Base-by-base conservation (phyloP, 2,888 invertebrate genomes). In the Sinotaia quadrata region DNA sequence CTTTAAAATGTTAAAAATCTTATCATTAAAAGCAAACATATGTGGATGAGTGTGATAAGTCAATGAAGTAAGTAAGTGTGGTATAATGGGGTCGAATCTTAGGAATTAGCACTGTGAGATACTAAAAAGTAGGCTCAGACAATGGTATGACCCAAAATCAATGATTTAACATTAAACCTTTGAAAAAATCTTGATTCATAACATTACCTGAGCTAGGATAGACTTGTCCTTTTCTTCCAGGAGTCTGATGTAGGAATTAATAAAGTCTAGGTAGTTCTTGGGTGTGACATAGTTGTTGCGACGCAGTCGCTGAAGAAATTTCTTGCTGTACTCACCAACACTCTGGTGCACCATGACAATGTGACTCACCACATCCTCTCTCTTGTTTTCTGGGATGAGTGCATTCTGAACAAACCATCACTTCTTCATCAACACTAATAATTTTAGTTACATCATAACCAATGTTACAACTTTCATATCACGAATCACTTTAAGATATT, bases 271-370 rank as follows among this genome's bases (percentile, higher is more conserved):
- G 87, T 95, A 97, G 84, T 96, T 95, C 80, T 95, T 96, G 0
- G 96, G 96, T 0, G 96, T 96, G 1, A 96, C 95, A 86, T 93
- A 96, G 89, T 95, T 96, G 85, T 91, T 93, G 15, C 96, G 90
- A 21, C 95, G 90, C 60, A 95, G 88, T 71, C 94, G 93, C 69
- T 91, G 87, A 31, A 92, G 88, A 85, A 95, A 97, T 75, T 94
- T 93, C 0, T 84, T 84, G 0, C 94, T 93, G 87, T 94, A 95
- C 0, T 90, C 87, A 47, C 91, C 92, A 8, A 95, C 92, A 0
- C 92, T 92, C 81, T 92, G 91, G 86, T 97, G 97, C 0, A 95
- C 95, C 85, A 94, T 92, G 0, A 96, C 96, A 0, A 95, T 93
- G 84, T 96, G 95, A 52, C 92, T 91, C 1, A 96, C 93, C 21